These are phyloP conservation scores for Xyliphius kryptos DNA, from an alignment of 2,113 vertebrate genomes.

Conservation along the genomic window DNA sequence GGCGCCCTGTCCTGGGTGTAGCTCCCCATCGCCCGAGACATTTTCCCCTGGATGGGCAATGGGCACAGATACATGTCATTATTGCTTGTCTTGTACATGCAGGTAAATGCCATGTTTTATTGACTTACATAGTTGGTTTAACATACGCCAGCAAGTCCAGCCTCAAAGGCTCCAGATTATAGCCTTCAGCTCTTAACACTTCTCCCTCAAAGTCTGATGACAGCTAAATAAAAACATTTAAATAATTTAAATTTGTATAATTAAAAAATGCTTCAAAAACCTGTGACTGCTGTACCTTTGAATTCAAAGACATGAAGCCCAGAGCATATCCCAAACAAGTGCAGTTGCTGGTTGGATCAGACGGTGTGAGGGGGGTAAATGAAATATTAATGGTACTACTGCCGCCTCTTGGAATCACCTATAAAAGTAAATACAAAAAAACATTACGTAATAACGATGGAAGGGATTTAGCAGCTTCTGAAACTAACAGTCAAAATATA, in stretches of 20 bases:
- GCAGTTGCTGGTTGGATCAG: slow-evolving; percentile 42
- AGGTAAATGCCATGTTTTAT: slow-evolving; percentile 16
- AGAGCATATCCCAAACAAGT: slow-evolving; percentile 63
- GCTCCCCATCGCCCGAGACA: too few species aligned
- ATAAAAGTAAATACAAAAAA: slow-evolving; percentile 7
- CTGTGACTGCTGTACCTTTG: slow-evolving; percentile 59
- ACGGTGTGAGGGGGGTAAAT: slow-evolving; percentile 74
- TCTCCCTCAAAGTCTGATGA: slow-evolving; percentile 59
- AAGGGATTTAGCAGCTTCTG: not conserved
- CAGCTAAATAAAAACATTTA: slow-evolving; percentile 51
- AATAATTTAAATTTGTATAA: too few species aligned
- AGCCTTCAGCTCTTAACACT: slow-evolving; percentile 62
- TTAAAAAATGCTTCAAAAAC: not conserved
- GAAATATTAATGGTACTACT: slow-evolving; percentile 65
- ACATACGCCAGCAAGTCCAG: slow-evolving; percentile 66
- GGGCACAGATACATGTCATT: not conserved
- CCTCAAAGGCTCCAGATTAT: slow-evolving; percentile 62
- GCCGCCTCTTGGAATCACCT: slow-evolving; percentile 81
- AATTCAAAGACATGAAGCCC: slow-evolving; percentile 82
- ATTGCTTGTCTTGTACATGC: not conserved
- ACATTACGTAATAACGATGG: not conserved
- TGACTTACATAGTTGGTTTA: slow-evolving; percentile 68
- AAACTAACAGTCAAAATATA: too few species aligned
- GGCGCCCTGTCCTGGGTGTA: too few species aligned
- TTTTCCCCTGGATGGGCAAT: too few species aligned